phyloP scores from a whole-genome alignment of 2,888 invertebrate genomes.

The Drosophila atripex region DNA sequence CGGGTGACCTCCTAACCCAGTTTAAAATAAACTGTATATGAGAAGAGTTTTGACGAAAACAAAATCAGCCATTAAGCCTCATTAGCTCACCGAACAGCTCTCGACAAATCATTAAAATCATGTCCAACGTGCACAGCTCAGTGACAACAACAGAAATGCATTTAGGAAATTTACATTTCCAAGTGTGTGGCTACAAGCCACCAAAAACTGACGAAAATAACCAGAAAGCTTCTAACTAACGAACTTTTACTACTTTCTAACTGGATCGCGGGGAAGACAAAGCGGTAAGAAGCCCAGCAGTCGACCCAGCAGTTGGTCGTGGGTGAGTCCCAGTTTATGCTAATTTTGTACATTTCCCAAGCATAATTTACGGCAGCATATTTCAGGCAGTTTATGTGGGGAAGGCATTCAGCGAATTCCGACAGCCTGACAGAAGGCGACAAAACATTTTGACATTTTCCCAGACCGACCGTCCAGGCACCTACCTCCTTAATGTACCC shows the following conservation, averaged over 20 bases:
- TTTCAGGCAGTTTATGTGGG: slow-evolving; percentile 61
- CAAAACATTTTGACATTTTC: slow-evolving; percentile 60
- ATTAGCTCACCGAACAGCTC: slow-evolving; percentile 53
- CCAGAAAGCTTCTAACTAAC: slow-evolving; percentile 49
- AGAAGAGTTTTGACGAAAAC: not conserved
- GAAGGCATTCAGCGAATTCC: slow-evolving; percentile 41
- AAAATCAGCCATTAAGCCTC: slow-evolving; percentile 53
- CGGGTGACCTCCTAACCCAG: not conserved
- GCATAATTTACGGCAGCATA: slow-evolving; percentile 70
- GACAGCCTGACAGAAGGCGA: slow-evolving; percentile 43
- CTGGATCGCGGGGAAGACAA: slow-evolving; percentile 46
- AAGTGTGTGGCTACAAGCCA: slow-evolving; percentile 41
- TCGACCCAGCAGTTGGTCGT: slow-evolving; percentile 63
- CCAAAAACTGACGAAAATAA: not conserved
- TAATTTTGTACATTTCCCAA: slow-evolving; percentile 58
- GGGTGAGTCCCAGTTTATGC: slow-evolving; percentile 67
- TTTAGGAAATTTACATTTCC: slow-evolving; percentile 71
- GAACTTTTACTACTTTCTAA: slow-evolving; percentile 72
- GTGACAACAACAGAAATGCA: slow-evolving; percentile 65
- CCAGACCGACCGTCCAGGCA: slow-evolving; percentile 16
- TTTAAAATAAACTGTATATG: slow-evolving; percentile 7
- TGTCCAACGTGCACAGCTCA: slow-evolving; percentile 57
- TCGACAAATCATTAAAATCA: slow-evolving; percentile 64
- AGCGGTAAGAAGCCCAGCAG: slow-evolving; percentile 16
- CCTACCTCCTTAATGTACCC: not conserved